A percentile compares a stretch with the other conserved stretches of the same genome.
phyloP scores from a whole-genome alignment of 2,888 invertebrate genomes.

The Pyrochroa serraticornis region DNA sequence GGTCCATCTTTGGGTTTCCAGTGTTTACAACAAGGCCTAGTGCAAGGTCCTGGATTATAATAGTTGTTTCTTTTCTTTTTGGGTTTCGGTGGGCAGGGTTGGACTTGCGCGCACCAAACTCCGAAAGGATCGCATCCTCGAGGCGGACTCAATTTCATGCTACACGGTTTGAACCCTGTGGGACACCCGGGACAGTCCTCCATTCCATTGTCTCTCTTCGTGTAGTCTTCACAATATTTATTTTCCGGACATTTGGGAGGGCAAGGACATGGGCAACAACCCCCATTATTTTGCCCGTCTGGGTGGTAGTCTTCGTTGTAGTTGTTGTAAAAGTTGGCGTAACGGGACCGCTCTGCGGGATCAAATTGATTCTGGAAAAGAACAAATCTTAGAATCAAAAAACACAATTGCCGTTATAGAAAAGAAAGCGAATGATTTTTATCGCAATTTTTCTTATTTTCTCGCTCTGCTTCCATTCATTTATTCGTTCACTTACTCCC shows the following conservation, averaged over 20 bases:
- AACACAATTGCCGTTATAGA: too few species aligned
- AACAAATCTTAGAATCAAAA: too few species aligned
- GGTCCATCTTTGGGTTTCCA: slow-evolving; percentile 52
- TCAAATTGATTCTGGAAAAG: slow-evolving; percentile 34
- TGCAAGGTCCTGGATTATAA: slow-evolving; percentile 46
- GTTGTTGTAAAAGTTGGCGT: slow-evolving; percentile 53
- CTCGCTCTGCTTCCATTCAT: too few species aligned
- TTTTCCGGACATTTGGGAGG: too few species aligned
- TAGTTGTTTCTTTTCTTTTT: slow-evolving; percentile 39
- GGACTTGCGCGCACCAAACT: slow-evolving; percentile 51
- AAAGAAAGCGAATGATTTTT: too few species aligned
- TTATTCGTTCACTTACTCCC: too few species aligned
- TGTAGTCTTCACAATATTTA: slow-evolving; percentile 41
- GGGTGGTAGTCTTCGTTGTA: slow-evolving; percentile 50
- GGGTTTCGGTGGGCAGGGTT: slow-evolving; percentile 52
- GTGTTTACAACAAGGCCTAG: slow-evolving; percentile 53
- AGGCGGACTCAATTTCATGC: slow-evolving; percentile 51
- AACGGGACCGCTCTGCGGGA: slow-evolving; percentile 40
- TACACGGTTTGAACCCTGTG: slow-evolving; percentile 54
- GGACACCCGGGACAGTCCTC: slow-evolving; percentile 43
- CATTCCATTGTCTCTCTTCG: slow-evolving; percentile 25
- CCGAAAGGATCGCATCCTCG: slow-evolving; percentile 51
- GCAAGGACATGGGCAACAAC: not conserved
- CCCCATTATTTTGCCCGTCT: slow-evolving; percentile 15
- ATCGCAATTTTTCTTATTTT: too few species aligned